A percentile compares a stretch with the other conserved stretches of the same genome.
phyloP scores from a whole-genome alignment of 2,888 invertebrate species.

The Xanthia icteritia region DNA sequence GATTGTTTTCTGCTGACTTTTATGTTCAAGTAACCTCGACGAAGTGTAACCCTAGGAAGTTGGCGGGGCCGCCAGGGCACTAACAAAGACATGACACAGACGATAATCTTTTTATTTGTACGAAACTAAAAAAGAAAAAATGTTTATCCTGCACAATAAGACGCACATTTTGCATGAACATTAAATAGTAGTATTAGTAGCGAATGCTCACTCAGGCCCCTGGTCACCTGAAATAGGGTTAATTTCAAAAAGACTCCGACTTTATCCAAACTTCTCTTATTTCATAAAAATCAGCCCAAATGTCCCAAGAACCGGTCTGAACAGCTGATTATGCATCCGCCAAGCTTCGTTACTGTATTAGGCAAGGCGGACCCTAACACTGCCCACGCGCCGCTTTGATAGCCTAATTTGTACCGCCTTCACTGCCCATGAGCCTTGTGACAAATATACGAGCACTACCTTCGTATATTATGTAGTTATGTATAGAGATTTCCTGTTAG shows the following conservation, averaged over 20 bases:
- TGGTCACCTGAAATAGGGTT: not conserved
- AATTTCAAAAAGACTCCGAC: not conserved
- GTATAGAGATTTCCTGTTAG: constrained; percentile 25
- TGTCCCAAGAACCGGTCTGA: constrained; percentile 40
- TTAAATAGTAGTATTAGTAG: not conserved
- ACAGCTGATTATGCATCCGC: constrained; percentile 62
- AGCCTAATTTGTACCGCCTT: constrained; percentile 60
- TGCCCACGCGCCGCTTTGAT: constrained; percentile 57
- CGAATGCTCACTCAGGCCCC: not conserved
- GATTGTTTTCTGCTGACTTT: not conserved
- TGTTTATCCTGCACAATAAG: not conserved
- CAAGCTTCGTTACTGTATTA: constrained; percentile 69
- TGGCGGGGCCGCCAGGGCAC: no score
- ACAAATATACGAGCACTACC: constrained; percentile 33
- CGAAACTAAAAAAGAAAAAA: not conserved
- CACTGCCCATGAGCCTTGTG: constrained; percentile 36
- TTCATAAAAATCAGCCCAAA: constrained; percentile 14
- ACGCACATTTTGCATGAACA: not conserved
- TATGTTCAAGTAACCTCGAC: not conserved
- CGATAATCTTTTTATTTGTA: not conserved
- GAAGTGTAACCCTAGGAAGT: not conserved
- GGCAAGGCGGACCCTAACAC: constrained; percentile 62
- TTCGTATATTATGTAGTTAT: constrained; percentile 22
- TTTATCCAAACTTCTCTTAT: not conserved
- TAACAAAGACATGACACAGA: not conserved